Evolutionary conservation across 2,113 vertebrate genomes (phyloP).

Genomic region (Austrofundulus limnaeus): DNA sequence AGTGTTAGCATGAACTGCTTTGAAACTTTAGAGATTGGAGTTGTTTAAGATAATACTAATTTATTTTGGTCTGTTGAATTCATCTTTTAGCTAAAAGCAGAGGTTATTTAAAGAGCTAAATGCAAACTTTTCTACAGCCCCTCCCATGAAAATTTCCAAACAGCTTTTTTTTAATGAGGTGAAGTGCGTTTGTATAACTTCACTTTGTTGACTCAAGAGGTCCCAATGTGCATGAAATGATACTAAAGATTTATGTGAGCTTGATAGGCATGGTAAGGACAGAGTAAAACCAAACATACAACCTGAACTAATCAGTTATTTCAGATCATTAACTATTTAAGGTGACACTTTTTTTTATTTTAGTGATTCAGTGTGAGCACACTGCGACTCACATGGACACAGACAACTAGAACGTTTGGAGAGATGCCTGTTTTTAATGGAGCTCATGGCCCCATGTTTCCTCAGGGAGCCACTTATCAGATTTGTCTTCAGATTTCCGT

Average conservation of each 20-base stretch:
- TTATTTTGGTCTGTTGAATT: too few species aligned
- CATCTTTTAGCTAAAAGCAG: too few species aligned
- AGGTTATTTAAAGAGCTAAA: too few species aligned
- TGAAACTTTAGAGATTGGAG: too few species aligned
- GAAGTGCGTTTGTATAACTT: constrained; percentile 12
- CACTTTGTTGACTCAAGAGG: constrained; percentile 31
- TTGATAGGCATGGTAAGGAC: constrained; percentile 6
- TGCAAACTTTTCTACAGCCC: too few species aligned
- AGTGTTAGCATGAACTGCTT: too few species aligned
- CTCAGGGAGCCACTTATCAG: constrained; percentile 36
- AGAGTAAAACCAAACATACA: not conserved
- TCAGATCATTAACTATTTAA: not conserved
- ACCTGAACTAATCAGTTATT: not conserved
- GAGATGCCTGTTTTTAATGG: constrained; percentile 26
- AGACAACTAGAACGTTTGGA: constrained; percentile 15
- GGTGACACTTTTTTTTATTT: not conserved
- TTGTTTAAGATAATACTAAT: too few species aligned
- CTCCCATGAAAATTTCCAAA: too few species aligned
- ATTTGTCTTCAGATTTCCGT: constrained; percentile 31
- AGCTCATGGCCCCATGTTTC: constrained; percentile 33
- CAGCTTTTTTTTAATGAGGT: not conserved
- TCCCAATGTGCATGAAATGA: not conserved
- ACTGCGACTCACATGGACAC: constrained; percentile 18
- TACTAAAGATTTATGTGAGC: constrained; percentile 27
- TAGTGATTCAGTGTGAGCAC: not conserved